phyloP scores from a whole-genome alignment of 2,797 vertebrate species.

The Sebastes diploproa region DNA sequence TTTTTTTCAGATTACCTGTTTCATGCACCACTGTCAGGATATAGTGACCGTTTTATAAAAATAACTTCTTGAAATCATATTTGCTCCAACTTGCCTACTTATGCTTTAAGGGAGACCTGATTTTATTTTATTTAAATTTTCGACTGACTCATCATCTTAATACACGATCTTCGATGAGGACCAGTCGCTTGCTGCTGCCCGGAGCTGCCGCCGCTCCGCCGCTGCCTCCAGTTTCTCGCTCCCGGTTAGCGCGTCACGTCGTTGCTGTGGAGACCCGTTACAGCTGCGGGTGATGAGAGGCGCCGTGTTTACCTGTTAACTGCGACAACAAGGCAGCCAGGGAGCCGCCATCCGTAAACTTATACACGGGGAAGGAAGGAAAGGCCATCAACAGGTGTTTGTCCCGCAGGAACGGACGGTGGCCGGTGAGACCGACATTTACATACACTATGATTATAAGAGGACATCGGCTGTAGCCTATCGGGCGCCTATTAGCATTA shows the following conservation, averaged over 20 bases:
- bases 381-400: slow-evolving; percentile 50
- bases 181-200: slow-evolving; percentile 3
- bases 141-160: not conserved
- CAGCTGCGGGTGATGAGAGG: slow-evolving; percentile 52
- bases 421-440: slow-evolving; percentile 1
- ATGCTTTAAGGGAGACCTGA: no score
- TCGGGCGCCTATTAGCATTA: slow-evolving; percentile 47
- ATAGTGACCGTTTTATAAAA: no score
- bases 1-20: no score
- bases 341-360: slow-evolving; percentile 35
- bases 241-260: slow-evolving; percentile 66
- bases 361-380: not conserved
- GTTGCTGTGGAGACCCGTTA: slow-evolving; percentile 77
- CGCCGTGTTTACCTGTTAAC: slow-evolving; percentile 59
- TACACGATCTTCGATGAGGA: slow-evolving; percentile 58
- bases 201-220: slow-evolving; percentile 1
- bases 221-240: slow-evolving; percentile 48
- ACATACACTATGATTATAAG: slow-evolving; percentile 28
- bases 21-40: no score
- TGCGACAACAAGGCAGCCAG: slow-evolving; percentile 35
- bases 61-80: no score
- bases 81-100: no score
- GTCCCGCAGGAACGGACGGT: not conserved
- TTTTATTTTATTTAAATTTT: not conserved
- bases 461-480: slow-evolving; percentile 32